Conservation (phyloP, 2,113 vertebrate genomes). For the Seriola dumerili region DNA sequence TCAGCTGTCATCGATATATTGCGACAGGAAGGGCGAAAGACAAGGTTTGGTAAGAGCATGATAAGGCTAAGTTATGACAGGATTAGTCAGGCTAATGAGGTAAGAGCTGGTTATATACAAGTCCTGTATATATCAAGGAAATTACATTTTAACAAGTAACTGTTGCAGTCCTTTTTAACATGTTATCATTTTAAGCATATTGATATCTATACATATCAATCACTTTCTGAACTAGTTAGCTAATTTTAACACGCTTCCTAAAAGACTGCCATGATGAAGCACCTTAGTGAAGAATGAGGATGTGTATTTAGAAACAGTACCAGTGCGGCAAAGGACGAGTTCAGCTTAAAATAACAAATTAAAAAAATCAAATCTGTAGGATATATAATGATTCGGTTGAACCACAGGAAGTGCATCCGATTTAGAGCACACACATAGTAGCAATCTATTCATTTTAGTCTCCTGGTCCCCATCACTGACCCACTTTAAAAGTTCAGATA, state of each 20-base stretch:
- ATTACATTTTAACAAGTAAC: neutral
- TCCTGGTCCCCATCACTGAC: neutral
- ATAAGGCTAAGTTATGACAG: neutral
- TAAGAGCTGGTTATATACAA: neutral
- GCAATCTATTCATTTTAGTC: neutral
- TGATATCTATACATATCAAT: neutral
- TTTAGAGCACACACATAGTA: neutral
- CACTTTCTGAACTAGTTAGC: neutral
- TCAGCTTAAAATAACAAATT: neutral
- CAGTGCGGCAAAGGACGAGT: neutral
- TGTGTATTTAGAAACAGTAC: neutral
- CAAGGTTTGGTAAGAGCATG: neutral
- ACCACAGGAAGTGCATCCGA: neutral
- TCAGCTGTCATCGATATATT: neutral
- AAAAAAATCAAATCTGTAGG: slow-evolving; percentile 1
- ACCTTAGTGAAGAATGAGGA: neutral
- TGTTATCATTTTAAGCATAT: neutral
- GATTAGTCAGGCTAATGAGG: neutral
- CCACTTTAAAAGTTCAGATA: neutral
- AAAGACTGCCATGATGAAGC: neutral
- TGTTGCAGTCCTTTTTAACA: neutral
- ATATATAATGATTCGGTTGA: slow-evolving; percentile 4
- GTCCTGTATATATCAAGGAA: neutral
- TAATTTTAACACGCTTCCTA: neutral
- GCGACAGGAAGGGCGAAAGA: neutral